Percentiles rank a stretch among this genome's conserved stretches.
Evolutionary conservation across 2,113 vertebrate species (phyloP).

Genomic region (Neolamprologus variostigma): DNA sequence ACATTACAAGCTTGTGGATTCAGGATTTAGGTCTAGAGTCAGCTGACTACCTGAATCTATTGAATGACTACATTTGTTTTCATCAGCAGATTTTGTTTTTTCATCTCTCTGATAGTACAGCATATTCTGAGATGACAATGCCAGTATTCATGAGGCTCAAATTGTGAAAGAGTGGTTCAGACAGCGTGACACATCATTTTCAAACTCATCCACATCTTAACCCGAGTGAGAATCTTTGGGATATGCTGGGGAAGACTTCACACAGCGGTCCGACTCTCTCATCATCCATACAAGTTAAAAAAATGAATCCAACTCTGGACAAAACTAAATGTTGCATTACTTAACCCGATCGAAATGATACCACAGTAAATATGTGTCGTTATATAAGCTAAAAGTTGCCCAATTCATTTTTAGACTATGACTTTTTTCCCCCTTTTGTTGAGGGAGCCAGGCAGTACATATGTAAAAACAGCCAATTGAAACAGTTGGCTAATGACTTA

Average conservation of each 20-base stretch:
- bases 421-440: rapidly evolving
- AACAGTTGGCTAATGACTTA: background rate
- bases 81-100: background rate
- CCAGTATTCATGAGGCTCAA: background rate
- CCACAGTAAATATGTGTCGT: background rate
- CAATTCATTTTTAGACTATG: background rate
- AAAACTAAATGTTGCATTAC: background rate
- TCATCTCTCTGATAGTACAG: background rate
- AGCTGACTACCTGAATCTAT: background rate
- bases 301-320: background rate
- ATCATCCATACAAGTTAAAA: background rate
- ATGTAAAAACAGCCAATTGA: background rate
- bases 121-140: background rate
- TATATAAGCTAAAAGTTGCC: background rate
- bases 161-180: background rate
- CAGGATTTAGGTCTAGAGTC: background rate
- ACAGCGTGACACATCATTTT: background rate
- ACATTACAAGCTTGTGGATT: background rate
- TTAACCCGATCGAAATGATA: background rate
- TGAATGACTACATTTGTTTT: background rate
- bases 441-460: background rate
- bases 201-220: background rate
- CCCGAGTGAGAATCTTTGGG: background rate
- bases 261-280: rapidly evolving
- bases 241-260: background rate